Percentiles rank a stretch among this genome's conserved stretches.
Conservation (phyloP, 2,797 vertebrate species). For the Sparus aurata region DNA sequence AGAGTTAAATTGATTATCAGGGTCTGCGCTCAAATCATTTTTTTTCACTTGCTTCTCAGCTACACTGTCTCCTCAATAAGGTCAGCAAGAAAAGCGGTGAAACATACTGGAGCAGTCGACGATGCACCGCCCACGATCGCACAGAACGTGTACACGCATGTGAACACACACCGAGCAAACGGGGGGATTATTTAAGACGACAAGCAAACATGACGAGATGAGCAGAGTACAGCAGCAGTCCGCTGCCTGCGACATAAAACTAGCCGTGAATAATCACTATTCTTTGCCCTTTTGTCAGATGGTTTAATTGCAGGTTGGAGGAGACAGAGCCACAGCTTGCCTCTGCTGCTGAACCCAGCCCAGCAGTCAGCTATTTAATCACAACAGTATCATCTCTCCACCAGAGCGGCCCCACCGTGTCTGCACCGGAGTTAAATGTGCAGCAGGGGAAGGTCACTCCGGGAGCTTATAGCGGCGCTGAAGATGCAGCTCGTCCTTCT, state of each 20-base stretch:
- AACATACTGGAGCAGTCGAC: neutral
- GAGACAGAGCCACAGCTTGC: slow-evolving; percentile 47
- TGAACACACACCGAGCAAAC: neutral
- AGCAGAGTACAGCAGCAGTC: slow-evolving; percentile 15
- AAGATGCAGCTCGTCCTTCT: slow-evolving; percentile 10
- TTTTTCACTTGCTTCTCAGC: neutral
- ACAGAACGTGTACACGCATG: neutral
- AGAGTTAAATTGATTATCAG: neutral
- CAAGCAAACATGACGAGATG: slow-evolving; percentile 15
- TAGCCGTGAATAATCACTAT: slow-evolving; percentile 47
- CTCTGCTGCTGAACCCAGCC: slow-evolving; percentile 19
- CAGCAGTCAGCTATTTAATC: slow-evolving; percentile 47
- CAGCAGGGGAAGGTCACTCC: slow-evolving; percentile 27
- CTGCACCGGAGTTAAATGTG: slow-evolving; percentile 24
- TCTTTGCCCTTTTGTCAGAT: slow-evolving; percentile 30
- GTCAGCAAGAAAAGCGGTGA: neutral
- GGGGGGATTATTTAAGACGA: neutral
- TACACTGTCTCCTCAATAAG: neutral
- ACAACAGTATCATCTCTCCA: slow-evolving; percentile 41
- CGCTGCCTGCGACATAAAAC: slow-evolving; percentile 33
- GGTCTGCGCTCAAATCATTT: neutral
- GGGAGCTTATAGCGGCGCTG: slow-evolving; percentile 3
- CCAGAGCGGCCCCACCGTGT: slow-evolving; percentile 34
- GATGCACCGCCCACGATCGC: neutral
- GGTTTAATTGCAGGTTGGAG: slow-evolving; percentile 56